phyloP scores from a whole-genome alignment of 2,113 vertebrate species.

The Sceloporus undulatus region DNA sequence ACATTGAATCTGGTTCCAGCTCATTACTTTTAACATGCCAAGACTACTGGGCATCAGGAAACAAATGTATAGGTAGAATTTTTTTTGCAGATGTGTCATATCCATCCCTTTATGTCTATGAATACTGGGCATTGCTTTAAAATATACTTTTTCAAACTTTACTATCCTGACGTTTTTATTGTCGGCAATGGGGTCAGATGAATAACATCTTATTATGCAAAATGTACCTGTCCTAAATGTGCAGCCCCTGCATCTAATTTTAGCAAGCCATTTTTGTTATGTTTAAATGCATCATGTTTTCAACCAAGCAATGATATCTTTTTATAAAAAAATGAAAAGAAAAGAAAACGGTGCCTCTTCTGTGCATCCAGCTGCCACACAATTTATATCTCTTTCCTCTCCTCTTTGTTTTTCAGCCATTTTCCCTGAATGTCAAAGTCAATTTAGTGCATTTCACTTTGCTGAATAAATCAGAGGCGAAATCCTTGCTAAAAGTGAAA shows the following conservation, averaged over 20 bases:
- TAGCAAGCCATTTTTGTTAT: slow-evolving; percentile 65
- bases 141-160: slow-evolving; percentile 37
- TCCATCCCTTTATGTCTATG: slow-evolving; percentile 63
- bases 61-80: slow-evolving; percentile 26
- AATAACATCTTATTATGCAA: slow-evolving; percentile 60
- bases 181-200: not conserved
- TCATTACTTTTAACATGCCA: slow-evolving; percentile 67
- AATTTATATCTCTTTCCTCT: slow-evolving; percentile 84
- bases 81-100: slow-evolving; percentile 56
- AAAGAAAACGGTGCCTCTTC: slow-evolving; percentile 74
- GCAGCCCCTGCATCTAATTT: slow-evolving; percentile 57
- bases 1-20: too few species aligned
- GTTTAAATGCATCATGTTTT: slow-evolving; percentile 65
- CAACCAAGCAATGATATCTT: slow-evolving; percentile 64
- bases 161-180: not conserved
- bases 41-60: slow-evolving; percentile 56
- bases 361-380: slow-evolving; percentile 78
- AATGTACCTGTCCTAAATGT: slow-evolving; percentile 52
- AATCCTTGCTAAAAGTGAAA: slow-evolving; percentile 95
- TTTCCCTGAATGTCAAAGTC: slow-evolving; percentile 94
- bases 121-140: slow-evolving; percentile 64
- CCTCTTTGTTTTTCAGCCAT: slow-evolving; percentile 86
- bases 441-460: slow-evolving; percentile 96
- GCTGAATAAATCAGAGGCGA: slow-evolving; percentile 89
- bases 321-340: not conserved